These are phyloP conservation scores for Dryococelus australis DNA, from an alignment of 2,888 invertebrate genomes.

Conservation along the genomic window DNA sequence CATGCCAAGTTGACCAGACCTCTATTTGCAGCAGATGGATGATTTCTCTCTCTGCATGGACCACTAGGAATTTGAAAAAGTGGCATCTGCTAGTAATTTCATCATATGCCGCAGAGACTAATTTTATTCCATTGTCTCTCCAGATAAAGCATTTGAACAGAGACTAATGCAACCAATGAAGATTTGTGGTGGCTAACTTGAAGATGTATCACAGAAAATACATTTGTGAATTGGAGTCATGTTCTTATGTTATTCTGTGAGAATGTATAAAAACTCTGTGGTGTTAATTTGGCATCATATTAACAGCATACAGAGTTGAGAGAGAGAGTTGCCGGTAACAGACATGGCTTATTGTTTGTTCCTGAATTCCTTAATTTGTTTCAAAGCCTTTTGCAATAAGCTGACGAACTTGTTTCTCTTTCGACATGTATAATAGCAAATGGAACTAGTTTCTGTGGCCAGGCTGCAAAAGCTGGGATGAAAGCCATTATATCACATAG, in stretches of 20 bases:
- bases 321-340: background rate
- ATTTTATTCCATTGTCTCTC: background rate
- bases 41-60: too few species aligned
- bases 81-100: background rate
- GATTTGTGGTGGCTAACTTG: background rate
- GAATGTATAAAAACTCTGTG: background rate
- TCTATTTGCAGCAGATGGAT: too few species aligned
- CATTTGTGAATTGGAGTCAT: too few species aligned
- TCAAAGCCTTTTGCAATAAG: background rate
- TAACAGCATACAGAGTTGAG: background rate
- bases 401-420: conserved; percentile 17
- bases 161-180: background rate
- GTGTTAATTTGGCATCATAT: background rate
- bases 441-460: background rate
- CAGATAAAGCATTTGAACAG: background rate
- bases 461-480: background rate
- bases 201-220: conserved; percentile 11
- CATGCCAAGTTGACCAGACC: too few species aligned
- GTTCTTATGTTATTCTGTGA: background rate
- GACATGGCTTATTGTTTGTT: background rate
- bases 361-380: background rate
- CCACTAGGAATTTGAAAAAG: background rate
- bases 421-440: background rate
- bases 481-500: background rate
- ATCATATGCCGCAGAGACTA: background rate